A percentile compares a stretch with the other conserved stretches of the same genome.
phyloP scores from a whole-genome alignment of 2,113 vertebrate species.

The Xiphophorus maculatus region DNA sequence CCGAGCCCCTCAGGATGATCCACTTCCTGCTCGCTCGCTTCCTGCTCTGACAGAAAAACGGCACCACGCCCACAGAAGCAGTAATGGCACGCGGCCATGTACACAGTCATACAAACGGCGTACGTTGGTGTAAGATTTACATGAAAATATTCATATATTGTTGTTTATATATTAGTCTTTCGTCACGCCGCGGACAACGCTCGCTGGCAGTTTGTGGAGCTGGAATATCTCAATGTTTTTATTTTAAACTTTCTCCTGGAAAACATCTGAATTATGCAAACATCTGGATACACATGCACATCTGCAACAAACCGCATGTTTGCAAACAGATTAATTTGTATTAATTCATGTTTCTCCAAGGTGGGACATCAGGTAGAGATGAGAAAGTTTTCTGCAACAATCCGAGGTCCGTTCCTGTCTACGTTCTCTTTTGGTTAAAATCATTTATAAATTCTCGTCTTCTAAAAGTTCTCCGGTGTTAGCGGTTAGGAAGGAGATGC shows the following conservation, averaged over 20 bases:
- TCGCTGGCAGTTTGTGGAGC: constrained; percentile 21
- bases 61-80: constrained; percentile 33
- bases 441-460: background rate
- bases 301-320: background rate
- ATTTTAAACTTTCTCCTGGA: background rate
- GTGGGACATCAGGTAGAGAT: too few relatives aligned
- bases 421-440: background rate
- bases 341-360: too few relatives aligned
- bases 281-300: background rate
- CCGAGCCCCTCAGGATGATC: constrained; percentile 48
- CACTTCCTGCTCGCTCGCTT: constrained; percentile 12
- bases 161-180: constrained; percentile 22
- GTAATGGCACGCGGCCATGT: constrained; percentile 17
- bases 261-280: background rate
- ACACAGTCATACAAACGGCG: constrained; percentile 42
- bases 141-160: constrained; percentile 39
- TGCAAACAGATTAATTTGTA: too few relatives aligned
- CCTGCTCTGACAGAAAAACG: constrained; percentile 35
- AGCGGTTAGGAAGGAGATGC: too few relatives aligned
- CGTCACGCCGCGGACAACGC: constrained; percentile 17
- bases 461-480: background rate
- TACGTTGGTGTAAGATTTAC: constrained; percentile 36
- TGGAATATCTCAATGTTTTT: background rate
- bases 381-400: background rate
- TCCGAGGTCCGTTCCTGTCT: too few relatives aligned